Evolutionary conservation across 2,113 vertebrate species (phyloP), one percentile per base, ranked within the genome.

Genomic region (Polyodon spathula): DNA sequence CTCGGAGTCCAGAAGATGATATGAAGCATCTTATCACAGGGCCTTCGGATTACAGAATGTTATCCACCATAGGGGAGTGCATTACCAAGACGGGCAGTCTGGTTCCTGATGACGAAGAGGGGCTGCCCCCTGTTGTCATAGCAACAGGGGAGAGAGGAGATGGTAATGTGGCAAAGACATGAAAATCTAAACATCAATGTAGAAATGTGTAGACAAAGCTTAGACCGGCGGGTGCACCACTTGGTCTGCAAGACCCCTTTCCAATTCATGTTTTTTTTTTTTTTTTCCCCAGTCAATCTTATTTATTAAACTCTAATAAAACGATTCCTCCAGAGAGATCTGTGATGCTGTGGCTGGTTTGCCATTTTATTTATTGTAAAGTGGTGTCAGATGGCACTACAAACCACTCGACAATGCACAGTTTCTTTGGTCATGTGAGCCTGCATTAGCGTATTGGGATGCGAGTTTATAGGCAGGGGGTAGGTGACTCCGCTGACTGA

Each of bases 121-220:
- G 77, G 17, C 84, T 98, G 15, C 96, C 96, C 0, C 96, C 96
- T 0, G 70, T 99, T 58, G 79, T 92, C 60, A 82, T 88, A 69
- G 65, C 77, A 57, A 81, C 76, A 4, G 86, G 78, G 63, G 89
- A 87, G 68, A 84, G 83, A 1, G 84, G 67, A 63, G 83, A 86
- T 86, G 93, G 93, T 94, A 68, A 66, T 54, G 27, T 16, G 5
- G 16, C 15, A 54, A 16, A 54, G n/a, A 27, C 4, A 17, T 14
- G n/a, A 6, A 2, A 17, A 12, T 2, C 27, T 4, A 8, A 27
- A 27, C 27, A 17, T 7, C 8, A 44, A 44, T 44, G 6, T 44
- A 7, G 43, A 6, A 7, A 7, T 44, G 43, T 44, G 6, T 44
- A 7, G 6, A 44, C 43, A 6, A 7, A 7, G 43, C 6, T 44